These are phyloP conservation scores for Drosophila willistoni DNA, from an alignment of 1,140 invertebrate species.

Conservation along the genomic window DNA sequence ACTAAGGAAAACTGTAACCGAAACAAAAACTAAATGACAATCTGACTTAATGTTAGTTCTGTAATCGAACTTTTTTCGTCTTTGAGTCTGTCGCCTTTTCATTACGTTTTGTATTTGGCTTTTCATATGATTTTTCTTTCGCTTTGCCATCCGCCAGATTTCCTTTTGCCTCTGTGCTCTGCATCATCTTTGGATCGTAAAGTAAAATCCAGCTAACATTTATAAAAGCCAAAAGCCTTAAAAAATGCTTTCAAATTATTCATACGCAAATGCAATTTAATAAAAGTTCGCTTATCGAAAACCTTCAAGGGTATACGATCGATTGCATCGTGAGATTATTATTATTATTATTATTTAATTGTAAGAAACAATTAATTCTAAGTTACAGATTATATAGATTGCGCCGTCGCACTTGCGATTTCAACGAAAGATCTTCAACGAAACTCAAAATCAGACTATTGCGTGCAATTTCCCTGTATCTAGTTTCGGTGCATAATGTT, in stretches of 20 bases:
- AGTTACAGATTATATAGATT: constrained; percentile 32
- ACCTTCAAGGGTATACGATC: constrained; percentile 40
- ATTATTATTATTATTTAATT: too few relatives aligned
- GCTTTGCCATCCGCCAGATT: not conserved
- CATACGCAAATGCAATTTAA: constrained; percentile 4
- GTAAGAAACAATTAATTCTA: too few relatives aligned
- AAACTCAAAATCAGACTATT: constrained; percentile 24
- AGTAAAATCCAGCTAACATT: too few relatives aligned
- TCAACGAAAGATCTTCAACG: constrained; percentile 47
- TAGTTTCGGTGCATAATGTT: too few relatives aligned
- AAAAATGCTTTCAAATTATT: not conserved
- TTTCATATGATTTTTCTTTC: not conserved
- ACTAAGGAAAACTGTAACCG: constrained; percentile 29
- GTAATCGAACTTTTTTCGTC: constrained; percentile 43
- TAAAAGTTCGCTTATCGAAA: constrained; percentile 35
- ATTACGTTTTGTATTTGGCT: constrained; percentile 13
- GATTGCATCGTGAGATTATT: constrained; percentile 22
- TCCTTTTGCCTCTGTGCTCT: not conserved
- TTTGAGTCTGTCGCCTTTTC: not conserved
- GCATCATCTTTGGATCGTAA: not conserved
- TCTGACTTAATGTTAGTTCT: constrained; percentile 36
- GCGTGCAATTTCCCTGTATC: not conserved
- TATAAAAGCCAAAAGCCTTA: not conserved
- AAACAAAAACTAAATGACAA: constrained; percentile 37
- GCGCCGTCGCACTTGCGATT: constrained; percentile 24